A percentile compares a stretch with the other conserved stretches of the same genome.
Conservation (phyloP, 2,113 vertebrate genomes). For the Gavia stellata region DNA sequence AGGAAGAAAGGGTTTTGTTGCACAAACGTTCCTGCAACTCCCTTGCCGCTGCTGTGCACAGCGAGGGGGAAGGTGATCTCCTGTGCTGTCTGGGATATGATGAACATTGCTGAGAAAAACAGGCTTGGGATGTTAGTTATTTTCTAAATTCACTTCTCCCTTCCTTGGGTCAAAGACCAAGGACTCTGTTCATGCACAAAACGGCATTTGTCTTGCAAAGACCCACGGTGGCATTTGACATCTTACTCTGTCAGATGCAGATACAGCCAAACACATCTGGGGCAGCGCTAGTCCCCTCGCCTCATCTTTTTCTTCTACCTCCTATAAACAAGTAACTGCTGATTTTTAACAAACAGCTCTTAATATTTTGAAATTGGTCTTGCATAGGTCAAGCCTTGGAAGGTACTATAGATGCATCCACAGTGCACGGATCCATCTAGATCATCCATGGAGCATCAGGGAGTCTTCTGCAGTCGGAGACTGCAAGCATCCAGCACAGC, state of each 20-base stretch:
- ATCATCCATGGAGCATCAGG: neutral
- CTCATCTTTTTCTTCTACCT: neutral
- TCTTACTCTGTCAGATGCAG: neutral
- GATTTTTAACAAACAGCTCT: neutral
- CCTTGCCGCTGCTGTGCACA: neutral
- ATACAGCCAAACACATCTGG: neutral
- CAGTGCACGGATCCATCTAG: neutral
- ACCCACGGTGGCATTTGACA: neutral
- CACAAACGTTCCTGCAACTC: neutral
- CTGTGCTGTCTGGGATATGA: neutral
- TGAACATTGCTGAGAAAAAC: neutral
- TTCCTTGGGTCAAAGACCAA: neutral
- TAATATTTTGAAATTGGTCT: neutral
- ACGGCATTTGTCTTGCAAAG: neutral
- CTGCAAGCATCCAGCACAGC: neutral
- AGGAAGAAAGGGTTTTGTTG: neutral
- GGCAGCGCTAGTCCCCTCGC: neutral
- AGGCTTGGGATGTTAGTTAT: neutral
- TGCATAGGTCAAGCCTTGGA: neutral
- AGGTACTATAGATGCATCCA: neutral
- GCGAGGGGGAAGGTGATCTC: rapidly evolving
- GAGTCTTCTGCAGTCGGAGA: neutral
- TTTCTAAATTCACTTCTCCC: neutral
- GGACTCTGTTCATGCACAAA: neutral
- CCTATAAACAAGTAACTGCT: neutral